Percentiles rank a stretch among this genome's conserved stretches.
These are phyloP conservation scores for Leptarthrus brevirostris DNA, from an alignment of 2,888 invertebrate species.

Conservation along the genomic window DNA sequence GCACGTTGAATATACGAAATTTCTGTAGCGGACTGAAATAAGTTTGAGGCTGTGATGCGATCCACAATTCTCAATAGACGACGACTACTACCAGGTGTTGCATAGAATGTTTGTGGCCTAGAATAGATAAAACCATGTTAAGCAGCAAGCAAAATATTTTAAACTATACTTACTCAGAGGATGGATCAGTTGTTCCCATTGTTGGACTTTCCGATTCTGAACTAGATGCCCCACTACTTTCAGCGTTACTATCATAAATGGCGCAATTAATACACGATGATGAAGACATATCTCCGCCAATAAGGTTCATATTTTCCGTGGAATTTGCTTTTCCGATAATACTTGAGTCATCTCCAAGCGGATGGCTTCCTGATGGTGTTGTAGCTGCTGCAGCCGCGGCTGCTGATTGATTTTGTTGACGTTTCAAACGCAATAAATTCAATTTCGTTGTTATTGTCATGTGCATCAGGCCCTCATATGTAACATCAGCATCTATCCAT, in stretches of 20 bases:
- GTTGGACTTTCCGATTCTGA: slow-evolving; percentile 62
- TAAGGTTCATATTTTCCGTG: slow-evolving; percentile 5
- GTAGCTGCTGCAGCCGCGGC: slow-evolving; percentile 47
- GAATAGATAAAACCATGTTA: too few relatives aligned
- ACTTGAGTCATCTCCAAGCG: slow-evolving; percentile 9
- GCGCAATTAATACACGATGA: slow-evolving; percentile 57
- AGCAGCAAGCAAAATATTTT: background rate
- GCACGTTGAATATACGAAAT: slow-evolving; percentile 78
- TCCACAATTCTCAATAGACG: slow-evolving; percentile 66
- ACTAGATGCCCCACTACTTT: slow-evolving; percentile 65
- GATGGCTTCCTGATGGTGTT: slow-evolving; percentile 45
- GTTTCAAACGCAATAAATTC: slow-evolving; percentile 69
- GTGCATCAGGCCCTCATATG: slow-evolving; percentile 78
- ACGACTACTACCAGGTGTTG: slow-evolving; percentile 64
- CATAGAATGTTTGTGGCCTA: slow-evolving; percentile 59
- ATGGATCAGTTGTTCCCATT: slow-evolving; percentile 55
- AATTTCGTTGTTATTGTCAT: slow-evolving; percentile 87
- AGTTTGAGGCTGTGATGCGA: slow-evolving; percentile 66
- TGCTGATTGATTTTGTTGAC: slow-evolving; percentile 55
- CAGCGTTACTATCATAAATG: slow-evolving; percentile 66
- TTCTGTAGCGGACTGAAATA: slow-evolving; percentile 71
- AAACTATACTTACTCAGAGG: slow-evolving; percentile 59
- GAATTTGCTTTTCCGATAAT: background rate
- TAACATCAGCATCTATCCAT: slow-evolving; percentile 85
- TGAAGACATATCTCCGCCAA: background rate